Percentiles rank a stretch among this genome's conserved stretches.
Evolutionary conservation across 1,140 invertebrate genomes (phyloP).

Genomic region (Zaprionus ornatus): DNA sequence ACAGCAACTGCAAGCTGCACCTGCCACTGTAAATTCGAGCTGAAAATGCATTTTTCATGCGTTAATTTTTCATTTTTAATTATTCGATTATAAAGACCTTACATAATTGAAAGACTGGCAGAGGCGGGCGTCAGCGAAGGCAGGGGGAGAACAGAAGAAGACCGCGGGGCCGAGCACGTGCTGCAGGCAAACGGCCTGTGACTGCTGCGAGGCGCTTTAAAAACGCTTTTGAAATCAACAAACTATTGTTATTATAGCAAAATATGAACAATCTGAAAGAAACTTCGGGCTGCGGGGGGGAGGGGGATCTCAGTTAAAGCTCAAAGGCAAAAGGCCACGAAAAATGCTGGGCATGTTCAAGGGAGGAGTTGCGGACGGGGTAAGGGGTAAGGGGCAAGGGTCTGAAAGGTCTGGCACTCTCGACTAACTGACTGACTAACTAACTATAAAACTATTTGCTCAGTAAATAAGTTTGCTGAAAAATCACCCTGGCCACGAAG

Average conservation of each 20-base stretch:
- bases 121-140: constrained; percentile 6
- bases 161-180: neutral
- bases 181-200: neutral
- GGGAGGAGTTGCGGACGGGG: no score
- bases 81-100: constrained; percentile 80
- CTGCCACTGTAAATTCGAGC: constrained; percentile 64
- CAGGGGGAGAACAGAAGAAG: neutral
- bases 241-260: neutral
- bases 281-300: neutral
- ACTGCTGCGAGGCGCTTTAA: constrained; percentile 17
- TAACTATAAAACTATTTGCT: constrained; percentile 66
- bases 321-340: constrained; percentile 31
- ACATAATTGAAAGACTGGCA: constrained; percentile 69
- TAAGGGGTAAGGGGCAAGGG: no score
- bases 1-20: constrained; percentile 9
- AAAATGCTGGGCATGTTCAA: constrained; percentile 16
- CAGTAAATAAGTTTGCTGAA: constrained; percentile 75
- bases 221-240: constrained; percentile 29
- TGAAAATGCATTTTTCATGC: constrained; percentile 78
- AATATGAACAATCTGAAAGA: neutral
- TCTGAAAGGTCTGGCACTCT: constrained; percentile 33
- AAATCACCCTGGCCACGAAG: constrained; percentile 57
- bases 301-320: neutral
- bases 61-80: constrained; percentile 82
- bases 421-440: constrained; percentile 38